A percentile compares a stretch with the other conserved stretches of the same genome.
phyloP scores from a whole-genome alignment of 92 coral and sea anemone species.

The Phenganax marumi region DNA sequence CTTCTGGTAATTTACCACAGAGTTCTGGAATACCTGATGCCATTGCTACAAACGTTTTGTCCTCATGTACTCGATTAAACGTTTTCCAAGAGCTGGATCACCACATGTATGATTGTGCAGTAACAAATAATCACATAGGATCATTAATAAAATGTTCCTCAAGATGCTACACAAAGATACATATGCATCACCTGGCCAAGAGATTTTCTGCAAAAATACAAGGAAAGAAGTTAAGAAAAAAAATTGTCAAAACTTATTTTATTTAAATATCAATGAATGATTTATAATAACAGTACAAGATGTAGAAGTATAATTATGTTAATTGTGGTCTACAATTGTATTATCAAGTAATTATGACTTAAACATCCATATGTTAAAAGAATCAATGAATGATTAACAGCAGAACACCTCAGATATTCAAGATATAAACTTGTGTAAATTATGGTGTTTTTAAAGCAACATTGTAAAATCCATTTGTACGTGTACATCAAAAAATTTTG shows the following conservation, averaged over 20 bases:
- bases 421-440: no score
- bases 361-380: no score
- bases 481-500: no score
- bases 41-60: neutral
- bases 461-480: no score
- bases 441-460: no score
- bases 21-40: neutral
- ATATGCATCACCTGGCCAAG: neutral
- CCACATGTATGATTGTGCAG: neutral
- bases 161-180: neutral
- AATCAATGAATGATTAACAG: neutral
- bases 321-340: neutral
- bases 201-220: neutral
- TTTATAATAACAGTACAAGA: neutral
- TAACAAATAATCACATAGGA: neutral
- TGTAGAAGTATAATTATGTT: neutral
- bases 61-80: neutral
- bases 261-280: neutral
- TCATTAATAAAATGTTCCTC: neutral
- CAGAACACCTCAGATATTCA: no score
- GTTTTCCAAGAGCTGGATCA: neutral
- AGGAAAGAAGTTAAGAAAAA: neutral
- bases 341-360: neutral
- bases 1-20: conserved; percentile 6
- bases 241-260: conserved; percentile 1